A percentile compares a stretch with the other conserved stretches of the same genome.
These are phyloP conservation scores for Himalopsyche kuldschensis DNA, from an alignment of 2,888 invertebrate species.

Conservation along the genomic window DNA sequence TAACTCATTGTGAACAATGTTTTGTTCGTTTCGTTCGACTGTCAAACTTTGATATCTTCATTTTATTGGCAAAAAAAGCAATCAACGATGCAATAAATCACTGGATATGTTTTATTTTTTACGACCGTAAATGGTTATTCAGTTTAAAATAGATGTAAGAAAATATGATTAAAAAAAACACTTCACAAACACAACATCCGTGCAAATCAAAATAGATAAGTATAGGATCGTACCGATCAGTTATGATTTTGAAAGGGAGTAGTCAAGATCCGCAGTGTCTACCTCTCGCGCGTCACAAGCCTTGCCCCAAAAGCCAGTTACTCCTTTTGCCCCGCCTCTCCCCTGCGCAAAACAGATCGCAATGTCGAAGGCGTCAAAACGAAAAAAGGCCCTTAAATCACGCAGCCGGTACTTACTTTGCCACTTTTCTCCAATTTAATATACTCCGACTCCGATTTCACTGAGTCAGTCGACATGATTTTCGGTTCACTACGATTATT, in stretches of 20 bases:
- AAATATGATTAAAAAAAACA: background rate
- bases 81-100: background rate
- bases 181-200: background rate
- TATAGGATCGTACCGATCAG: background rate
- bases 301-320: slow-evolving; percentile 59
- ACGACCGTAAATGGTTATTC: background rate
- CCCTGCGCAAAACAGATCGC: slow-evolving; percentile 54
- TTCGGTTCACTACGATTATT: slow-evolving; percentile 51
- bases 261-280: slow-evolving; percentile 52
- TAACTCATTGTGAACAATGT: too few relatives aligned
- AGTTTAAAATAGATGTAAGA: background rate
- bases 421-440: slow-evolving; percentile 56
- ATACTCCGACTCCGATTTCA: slow-evolving; percentile 57
- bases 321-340: slow-evolving; percentile 60
- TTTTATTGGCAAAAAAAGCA: background rate
- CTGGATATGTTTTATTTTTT: background rate
- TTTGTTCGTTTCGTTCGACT: too few relatives aligned
- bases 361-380: slow-evolving; percentile 46
- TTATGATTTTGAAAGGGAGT: slow-evolving; percentile 57
- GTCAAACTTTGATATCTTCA: too few relatives aligned
- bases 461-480: slow-evolving; percentile 60
- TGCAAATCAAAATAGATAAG: background rate
- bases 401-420: slow-evolving; percentile 51
- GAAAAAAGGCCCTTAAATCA: slow-evolving; percentile 47
- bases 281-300: slow-evolving; percentile 48